These are phyloP conservation scores for Pteropus alecto DNA, from an alignment of 2,113 vertebrate species.

Conservation along the genomic window DNA sequence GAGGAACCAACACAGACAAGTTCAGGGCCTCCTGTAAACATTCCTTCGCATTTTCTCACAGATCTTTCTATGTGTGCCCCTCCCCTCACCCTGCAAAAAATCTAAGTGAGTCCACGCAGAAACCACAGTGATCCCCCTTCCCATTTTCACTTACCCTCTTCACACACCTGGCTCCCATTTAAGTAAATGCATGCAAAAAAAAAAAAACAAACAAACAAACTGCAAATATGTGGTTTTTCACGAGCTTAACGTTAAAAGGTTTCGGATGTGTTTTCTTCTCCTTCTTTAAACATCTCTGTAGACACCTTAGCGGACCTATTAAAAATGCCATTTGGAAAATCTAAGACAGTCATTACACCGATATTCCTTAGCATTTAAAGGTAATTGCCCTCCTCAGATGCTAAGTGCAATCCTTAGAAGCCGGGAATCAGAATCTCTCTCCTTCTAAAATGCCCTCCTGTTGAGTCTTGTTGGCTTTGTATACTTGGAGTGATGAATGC, in stretches of 20 bases:
- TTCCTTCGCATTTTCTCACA: neutral
- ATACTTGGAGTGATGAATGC: neutral
- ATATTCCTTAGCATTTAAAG: neutral
- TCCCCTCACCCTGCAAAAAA: neutral
- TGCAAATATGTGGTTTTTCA: neutral
- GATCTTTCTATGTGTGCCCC: neutral
- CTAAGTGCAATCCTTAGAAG: neutral
- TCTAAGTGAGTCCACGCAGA: too few relatives aligned
- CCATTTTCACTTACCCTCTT: neutral
- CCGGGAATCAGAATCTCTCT: neutral
- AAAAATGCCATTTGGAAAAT: neutral
- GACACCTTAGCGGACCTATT: neutral
- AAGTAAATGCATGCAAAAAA: neutral
- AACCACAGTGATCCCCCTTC: too few relatives aligned
- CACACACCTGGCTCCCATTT: neutral
- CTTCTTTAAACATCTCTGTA: neutral
- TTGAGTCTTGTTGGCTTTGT: neutral
- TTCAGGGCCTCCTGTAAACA: neutral
- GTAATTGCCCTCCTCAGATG: neutral
- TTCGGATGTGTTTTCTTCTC: neutral
- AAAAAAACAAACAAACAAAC: neutral
- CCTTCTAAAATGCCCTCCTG: neutral
- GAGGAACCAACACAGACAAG: slow-evolving; percentile 3
- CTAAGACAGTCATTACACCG: neutral
- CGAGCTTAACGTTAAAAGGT: neutral